Base-by-base conservation (phyloP, 2,888 invertebrate genomes). In the Habroteleia sp. region DNA sequence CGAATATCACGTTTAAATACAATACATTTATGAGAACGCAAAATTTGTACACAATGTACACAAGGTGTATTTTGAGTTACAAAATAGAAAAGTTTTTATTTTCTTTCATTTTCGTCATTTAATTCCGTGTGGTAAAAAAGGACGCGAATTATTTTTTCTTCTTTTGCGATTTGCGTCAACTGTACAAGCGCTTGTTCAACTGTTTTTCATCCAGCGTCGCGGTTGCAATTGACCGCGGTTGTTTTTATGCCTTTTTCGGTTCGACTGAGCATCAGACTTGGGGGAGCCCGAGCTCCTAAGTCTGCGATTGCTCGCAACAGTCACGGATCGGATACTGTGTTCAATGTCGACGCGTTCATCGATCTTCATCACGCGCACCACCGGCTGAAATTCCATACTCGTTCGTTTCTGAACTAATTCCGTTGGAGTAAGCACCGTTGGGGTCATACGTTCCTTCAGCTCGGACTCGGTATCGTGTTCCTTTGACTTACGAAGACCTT, bases 331-430 rank as follows among this genome's bases (percentile, higher is more conserved):
- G 80, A 85, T 84, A 81, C 83, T 83, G 69, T 86, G 85, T 78
- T 88, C 87, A 76, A 86, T 83, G 37, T 88, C 87, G 13, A 86
- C 87, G 69, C 87, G 87, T 77, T 87, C 89, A 75, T 92, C 92
- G 79, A 93, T 91, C 76, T 93, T 91, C 83, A 92, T 91, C 78
- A 93, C 92, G 6, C 92, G 90, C 79, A 93, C 93, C 69, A 92
- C 91, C 0, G 93, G 93, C 85, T 93, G 93, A 83, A 92, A 89
- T 29, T 91, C 91, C 13, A 89, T 87, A 58, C 86, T 87, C 1
- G 87, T 85, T 0, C 88, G 83, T 60, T 85, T 82, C 72, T 89
- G 83, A 62, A 87, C 81, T 5, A 86, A 60, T 11, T 85, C 85
- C 1, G 81, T 75, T 0, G 82, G 77, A 1, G 82, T 71, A 17